Evolutionary conservation across 2,113 vertebrate species (phyloP).

Genomic region (Lipophrys pholis): DNA sequence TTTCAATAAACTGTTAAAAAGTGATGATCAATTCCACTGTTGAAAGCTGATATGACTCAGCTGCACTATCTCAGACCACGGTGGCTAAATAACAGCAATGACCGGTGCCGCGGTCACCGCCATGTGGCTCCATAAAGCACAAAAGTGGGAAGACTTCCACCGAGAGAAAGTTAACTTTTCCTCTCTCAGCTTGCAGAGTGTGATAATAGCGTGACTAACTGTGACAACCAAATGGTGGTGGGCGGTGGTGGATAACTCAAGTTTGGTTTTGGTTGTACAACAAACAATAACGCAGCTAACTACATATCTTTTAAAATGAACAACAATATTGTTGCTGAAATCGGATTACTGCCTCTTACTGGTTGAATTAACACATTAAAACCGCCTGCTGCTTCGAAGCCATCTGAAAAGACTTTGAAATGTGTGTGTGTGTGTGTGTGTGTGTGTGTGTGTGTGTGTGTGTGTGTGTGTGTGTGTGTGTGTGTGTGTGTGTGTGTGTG

Average conservation of each 20-base stretch:
- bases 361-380: constrained; percentile 45
- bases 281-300: constrained; percentile 31
- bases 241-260: constrained; percentile 54
- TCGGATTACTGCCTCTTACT: constrained; percentile 10
- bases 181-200: constrained; percentile 58
- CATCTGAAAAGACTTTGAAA: constrained; percentile 18
- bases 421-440: constrained; percentile 18
- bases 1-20: constrained; percentile 24
- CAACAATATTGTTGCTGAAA: constrained; percentile 47
- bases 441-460: constrained; percentile 36
- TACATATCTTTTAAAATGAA: constrained; percentile 40
- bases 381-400: constrained; percentile 12
- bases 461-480: constrained; percentile 14
- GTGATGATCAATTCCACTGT: constrained; percentile 11
- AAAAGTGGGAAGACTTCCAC: constrained; percentile 41
- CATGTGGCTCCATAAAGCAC: constrained; percentile 7
- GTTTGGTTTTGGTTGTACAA: constrained; percentile 18
- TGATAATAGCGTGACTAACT: constrained; percentile 72
- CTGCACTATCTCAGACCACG: neutral
- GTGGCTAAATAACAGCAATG: constrained; percentile 26
- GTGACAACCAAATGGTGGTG: constrained; percentile 70
- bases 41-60: constrained; percentile 25
- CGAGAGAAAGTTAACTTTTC: constrained; percentile 61
- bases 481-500: constrained; percentile 28
- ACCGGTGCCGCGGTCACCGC: neutral